phyloP scores from a whole-genome alignment of 2,113 vertebrate genomes.

The Halcyon malimbica region DNA sequence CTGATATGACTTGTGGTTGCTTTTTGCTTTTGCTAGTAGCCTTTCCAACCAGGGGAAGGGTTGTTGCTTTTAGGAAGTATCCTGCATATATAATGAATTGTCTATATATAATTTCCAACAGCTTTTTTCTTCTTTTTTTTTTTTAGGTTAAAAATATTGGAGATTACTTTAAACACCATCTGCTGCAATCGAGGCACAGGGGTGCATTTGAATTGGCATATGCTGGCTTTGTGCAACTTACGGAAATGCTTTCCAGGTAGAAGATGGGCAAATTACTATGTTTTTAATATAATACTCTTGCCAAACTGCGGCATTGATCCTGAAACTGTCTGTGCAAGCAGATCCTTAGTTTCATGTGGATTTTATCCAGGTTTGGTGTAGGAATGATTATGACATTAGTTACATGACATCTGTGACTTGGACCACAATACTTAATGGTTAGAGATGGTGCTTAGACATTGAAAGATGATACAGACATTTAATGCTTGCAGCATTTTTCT shows the following conservation, averaged over 20 bases:
- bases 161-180: constrained; percentile 92
- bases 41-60: neutral
- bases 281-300: constrained; percentile 4
- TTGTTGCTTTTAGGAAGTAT: neutral
- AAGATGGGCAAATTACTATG: neutral
- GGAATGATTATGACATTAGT: neutral
- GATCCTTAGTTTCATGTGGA: neutral
- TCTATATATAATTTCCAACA: neutral
- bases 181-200: constrained; percentile 94
- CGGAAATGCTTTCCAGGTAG: constrained; percentile 91
- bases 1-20: neutral
- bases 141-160: constrained; percentile 90
- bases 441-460: neutral
- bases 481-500: neutral
- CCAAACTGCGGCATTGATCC: neutral
- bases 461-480: neutral
- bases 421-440: neutral
- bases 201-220: constrained; percentile 97
- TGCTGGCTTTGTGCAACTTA: constrained; percentile 93
- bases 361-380: neutral
- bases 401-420: neutral
- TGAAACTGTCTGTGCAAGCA: neutral
- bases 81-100: neutral
- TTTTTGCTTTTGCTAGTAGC: neutral
- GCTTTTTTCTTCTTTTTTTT: neutral